Evolutionary conservation across 2,113 vertebrate genomes (phyloP).

Genomic region (Perca flavescens): DNA sequence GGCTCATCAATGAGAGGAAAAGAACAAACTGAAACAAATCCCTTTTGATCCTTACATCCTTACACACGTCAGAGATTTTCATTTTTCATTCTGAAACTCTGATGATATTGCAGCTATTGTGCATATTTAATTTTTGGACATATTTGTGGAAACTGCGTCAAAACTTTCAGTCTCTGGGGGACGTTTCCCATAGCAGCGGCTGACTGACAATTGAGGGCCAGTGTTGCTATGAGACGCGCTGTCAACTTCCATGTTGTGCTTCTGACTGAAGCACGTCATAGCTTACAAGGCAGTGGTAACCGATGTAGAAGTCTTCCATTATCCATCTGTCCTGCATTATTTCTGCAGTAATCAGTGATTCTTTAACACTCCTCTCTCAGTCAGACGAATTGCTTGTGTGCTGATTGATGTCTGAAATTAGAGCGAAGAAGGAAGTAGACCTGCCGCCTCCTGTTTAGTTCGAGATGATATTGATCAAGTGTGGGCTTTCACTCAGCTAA

Average conservation of each 20-base stretch:
- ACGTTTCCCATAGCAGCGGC: background rate
- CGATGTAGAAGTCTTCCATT: too few relatives aligned
- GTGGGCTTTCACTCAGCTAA: too few relatives aligned
- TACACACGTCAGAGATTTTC: background rate
- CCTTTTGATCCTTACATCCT: background rate
- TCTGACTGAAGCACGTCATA: background rate
- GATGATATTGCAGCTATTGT: background rate
- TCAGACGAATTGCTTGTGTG: too few relatives aligned
- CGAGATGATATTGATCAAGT: too few relatives aligned
- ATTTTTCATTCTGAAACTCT: background rate
- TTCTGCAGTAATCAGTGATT: too few relatives aligned
- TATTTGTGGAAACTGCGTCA: background rate
- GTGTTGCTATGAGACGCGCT: slow-evolving; percentile 9
- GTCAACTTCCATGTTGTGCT: background rate
- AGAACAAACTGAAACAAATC: slow-evolving; percentile 4
- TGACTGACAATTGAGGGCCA: background rate
- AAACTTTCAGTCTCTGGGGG: background rate
- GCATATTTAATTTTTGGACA: background rate
- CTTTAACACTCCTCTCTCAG: too few relatives aligned
- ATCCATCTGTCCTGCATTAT: too few relatives aligned
- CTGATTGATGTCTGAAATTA: too few relatives aligned
- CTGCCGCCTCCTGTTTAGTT: too few relatives aligned
- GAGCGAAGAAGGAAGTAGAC: too few relatives aligned
- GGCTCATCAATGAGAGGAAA: background rate
- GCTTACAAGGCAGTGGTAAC: background rate